Percentiles rank a stretch among this genome's conserved stretches.
phyloP scores from a whole-genome alignment of 2,888 invertebrate genomes.

The Eulithis testata region DNA sequence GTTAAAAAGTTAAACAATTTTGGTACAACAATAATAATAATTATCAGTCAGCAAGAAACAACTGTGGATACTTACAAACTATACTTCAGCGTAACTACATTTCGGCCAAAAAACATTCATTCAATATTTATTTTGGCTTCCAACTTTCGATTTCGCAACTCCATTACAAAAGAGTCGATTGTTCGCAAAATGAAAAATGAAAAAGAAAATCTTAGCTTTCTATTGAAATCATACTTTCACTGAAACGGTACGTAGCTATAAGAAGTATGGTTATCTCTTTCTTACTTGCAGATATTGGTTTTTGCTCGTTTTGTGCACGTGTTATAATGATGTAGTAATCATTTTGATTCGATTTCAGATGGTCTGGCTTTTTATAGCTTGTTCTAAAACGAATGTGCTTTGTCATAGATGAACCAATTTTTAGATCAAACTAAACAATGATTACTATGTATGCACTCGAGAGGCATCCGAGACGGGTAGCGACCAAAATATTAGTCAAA shows the following conservation, averaged over 20 bases:
- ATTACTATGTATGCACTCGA: no score
- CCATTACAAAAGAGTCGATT: slow-evolving; percentile 49
- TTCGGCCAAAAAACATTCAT: no score
- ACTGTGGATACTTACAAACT: no score
- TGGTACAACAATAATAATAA: no score
- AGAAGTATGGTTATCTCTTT: slow-evolving; percentile 38
- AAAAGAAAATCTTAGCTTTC: slow-evolving; percentile 53
- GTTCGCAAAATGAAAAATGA: slow-evolving; percentile 47
- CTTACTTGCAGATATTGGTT: slow-evolving; percentile 9
- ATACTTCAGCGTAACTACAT: no score
- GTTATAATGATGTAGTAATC: slow-evolving; percentile 23
- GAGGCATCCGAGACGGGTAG: no score
- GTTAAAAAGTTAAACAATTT: no score
- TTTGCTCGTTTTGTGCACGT: slow-evolving; percentile 20
- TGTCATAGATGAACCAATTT: no score
- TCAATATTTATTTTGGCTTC: not conserved
- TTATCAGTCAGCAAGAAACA: no score
- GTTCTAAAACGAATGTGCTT: no score
- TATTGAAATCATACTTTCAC: slow-evolving; percentile 58
- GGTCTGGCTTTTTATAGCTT: not conserved
- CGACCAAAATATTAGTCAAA: no score
- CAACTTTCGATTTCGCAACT: slow-evolving; percentile 66
- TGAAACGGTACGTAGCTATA: slow-evolving; percentile 38
- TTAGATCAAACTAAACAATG: no score
- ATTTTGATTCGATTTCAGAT: slow-evolving; percentile 6